Conservation (phyloP, 1,140 invertebrate genomes). For the Drosophila navojoa region DNA sequence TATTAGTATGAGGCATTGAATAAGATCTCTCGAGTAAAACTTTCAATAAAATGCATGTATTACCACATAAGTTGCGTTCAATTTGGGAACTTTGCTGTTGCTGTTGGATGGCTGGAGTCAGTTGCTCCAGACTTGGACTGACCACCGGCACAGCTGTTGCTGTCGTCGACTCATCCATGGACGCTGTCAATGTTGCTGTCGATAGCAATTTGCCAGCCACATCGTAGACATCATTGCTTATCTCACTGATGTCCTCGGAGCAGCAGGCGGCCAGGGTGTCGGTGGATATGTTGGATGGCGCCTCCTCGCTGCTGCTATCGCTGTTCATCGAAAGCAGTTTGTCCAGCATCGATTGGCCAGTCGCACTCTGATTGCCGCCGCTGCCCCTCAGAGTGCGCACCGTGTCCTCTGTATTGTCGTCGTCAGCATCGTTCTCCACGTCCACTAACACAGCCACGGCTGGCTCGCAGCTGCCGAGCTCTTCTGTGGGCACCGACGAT, state of each 20-base stretch:
- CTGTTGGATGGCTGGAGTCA: slow-evolving; percentile 45
- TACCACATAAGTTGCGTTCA: slow-evolving; percentile 78
- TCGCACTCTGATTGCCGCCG: slow-evolving; percentile 44
- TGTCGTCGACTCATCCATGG: slow-evolving; percentile 22
- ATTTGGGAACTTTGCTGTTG: slow-evolving; percentile 71
- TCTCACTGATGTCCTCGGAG: slow-evolving; percentile 77
- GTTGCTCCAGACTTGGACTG: slow-evolving; percentile 36
- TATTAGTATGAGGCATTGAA: neutral
- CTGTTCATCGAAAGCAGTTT: slow-evolving; percentile 82
- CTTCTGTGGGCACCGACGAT: neutral
- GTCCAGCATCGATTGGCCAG: slow-evolving; percentile 79
- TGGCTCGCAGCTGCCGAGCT: slow-evolving; percentile 17
- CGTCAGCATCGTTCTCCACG: slow-evolving; percentile 69
- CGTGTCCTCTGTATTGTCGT: slow-evolving; percentile 80
- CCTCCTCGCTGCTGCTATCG: slow-evolving; percentile 77
- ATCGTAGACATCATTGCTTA: slow-evolving; percentile 74
- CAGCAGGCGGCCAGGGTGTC: slow-evolving; percentile 76
- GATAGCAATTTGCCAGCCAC: slow-evolving; percentile 11
- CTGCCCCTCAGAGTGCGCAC: slow-evolving; percentile 64
- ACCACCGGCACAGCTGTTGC: neutral
- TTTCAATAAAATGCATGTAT: neutral
- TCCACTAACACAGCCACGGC: slow-evolving; percentile 54
- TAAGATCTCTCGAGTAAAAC: neutral
- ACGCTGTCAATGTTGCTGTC: neutral
- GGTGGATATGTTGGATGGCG: slow-evolving; percentile 75